Conservation (phyloP, 2,113 vertebrate genomes). For the Chloebia gouldiae region DNA sequence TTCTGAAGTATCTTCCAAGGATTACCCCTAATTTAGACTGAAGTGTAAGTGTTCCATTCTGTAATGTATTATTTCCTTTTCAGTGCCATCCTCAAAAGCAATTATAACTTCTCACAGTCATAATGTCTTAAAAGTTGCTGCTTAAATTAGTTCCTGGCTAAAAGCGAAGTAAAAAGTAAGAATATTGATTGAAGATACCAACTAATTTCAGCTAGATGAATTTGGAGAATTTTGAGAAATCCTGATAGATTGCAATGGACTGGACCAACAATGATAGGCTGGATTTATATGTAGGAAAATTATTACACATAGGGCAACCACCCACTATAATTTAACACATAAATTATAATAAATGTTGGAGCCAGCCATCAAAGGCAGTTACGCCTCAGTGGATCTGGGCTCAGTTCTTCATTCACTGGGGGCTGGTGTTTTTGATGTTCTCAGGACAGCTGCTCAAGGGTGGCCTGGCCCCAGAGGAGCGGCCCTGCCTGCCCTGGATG, state of each 20-base stretch:
- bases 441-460: neutral
- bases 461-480: neutral
- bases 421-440: neutral
- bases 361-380: neutral
- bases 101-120: neutral
- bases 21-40: neutral
- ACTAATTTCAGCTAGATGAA: neutral
- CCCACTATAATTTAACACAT: neutral
- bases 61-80: conserved; percentile 1
- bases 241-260: neutral
- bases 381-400: neutral
- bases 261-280: neutral
- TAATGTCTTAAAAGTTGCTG: neutral
- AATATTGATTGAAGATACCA: neutral
- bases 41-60: neutral
- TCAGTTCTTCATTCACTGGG: neutral
- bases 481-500: neutral
- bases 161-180: neutral
- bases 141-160: neutral
- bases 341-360: neutral
- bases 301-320: neutral
- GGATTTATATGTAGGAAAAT: neutral
- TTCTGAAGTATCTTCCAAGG: neutral
- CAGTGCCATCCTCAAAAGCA: conserved; percentile 1
- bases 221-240: neutral